These are phyloP conservation scores for Magallana nippona DNA, from an alignment of 2,888 invertebrate genomes.

Conservation along the genomic window DNA sequence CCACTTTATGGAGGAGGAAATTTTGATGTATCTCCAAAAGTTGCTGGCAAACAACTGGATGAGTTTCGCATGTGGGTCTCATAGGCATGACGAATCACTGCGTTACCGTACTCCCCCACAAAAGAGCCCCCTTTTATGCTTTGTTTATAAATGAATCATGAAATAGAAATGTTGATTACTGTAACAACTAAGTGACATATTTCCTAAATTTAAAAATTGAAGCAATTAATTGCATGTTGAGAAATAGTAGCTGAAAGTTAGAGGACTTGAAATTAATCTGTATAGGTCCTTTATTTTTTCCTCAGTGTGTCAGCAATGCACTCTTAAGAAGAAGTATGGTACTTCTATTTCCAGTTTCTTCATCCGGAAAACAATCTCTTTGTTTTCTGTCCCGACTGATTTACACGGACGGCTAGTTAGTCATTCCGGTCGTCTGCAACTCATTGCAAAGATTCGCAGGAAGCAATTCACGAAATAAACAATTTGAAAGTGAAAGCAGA, in stretches of 20 bases:
- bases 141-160: background rate
- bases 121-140: background rate
- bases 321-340: background rate
- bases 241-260: no score
- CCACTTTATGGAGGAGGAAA: background rate
- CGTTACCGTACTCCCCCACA: background rate
- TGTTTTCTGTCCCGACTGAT: slow-evolving; percentile 17
- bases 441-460: slow-evolving; percentile 1
- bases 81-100: slow-evolving; percentile 21
- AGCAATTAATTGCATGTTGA: background rate
- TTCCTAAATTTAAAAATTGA: background rate
- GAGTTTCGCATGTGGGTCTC: slow-evolving; percentile 18
- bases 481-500: slow-evolving; percentile 9
- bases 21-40: slow-evolving; percentile 30
- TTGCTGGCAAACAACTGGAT: slow-evolving; percentile 27
- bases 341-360: slow-evolving; percentile 10
- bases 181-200: background rate
- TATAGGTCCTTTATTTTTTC: background rate
- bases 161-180: background rate
- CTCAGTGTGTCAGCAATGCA: background rate
- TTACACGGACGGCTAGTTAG: background rate
- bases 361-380: slow-evolving; percentile 2
- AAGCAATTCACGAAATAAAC: slow-evolving; percentile 21
- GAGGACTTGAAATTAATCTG: no score
- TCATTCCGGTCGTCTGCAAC: slow-evolving; percentile 2